phyloP scores from a whole-genome alignment of 2,888 invertebrate genomes.

The Germaria angustata region DNA sequence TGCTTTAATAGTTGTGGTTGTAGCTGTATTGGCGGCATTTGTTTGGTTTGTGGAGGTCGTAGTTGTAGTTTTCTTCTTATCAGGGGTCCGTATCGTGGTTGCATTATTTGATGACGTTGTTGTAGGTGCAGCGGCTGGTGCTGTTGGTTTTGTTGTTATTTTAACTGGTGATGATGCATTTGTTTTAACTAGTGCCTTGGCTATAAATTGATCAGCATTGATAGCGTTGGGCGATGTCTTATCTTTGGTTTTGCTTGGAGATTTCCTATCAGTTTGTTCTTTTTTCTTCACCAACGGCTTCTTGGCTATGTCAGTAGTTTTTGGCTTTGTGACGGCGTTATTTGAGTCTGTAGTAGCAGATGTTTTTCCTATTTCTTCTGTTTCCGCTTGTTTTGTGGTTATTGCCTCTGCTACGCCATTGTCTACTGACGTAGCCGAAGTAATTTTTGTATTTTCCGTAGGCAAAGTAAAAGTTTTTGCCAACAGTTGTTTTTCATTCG shows the following conservation, averaged over 20 bases:
- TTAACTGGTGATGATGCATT: constrained; percentile 73
- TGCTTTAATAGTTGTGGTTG: constrained; percentile 43
- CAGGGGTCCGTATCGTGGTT: constrained; percentile 43
- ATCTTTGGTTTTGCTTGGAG: constrained; percentile 51
- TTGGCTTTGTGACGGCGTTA: constrained; percentile 54
- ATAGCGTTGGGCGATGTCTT: constrained; percentile 70
- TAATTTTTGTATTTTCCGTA: constrained; percentile 60
- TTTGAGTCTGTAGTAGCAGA: constrained; percentile 21
- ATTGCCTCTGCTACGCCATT: constrained; percentile 59
- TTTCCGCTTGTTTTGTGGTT: constrained; percentile 60
- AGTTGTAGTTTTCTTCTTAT: constrained; percentile 59
- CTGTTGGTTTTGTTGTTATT: constrained; percentile 55
- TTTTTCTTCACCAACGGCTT: constrained; percentile 40
- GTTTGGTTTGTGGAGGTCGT: constrained; percentile 45
- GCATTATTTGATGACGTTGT: constrained; percentile 50
- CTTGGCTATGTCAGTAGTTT: constrained; percentile 53
- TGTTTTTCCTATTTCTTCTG: constrained; percentile 29
- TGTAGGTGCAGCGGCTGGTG: constrained; percentile 42
- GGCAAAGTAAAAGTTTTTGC: constrained; percentile 60
- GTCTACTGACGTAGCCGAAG: constrained; percentile 54
- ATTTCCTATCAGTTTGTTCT: constrained; percentile 20
- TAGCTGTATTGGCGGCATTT: constrained; percentile 50
- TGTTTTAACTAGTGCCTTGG: constrained; percentile 73
- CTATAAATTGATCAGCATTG: constrained; percentile 77
- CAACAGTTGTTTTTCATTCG: constrained; percentile 66